Evolutionary conservation across 92 coral and sea anemone genomes (phyloP).

Genomic region (Siderastrea siderea): DNA sequence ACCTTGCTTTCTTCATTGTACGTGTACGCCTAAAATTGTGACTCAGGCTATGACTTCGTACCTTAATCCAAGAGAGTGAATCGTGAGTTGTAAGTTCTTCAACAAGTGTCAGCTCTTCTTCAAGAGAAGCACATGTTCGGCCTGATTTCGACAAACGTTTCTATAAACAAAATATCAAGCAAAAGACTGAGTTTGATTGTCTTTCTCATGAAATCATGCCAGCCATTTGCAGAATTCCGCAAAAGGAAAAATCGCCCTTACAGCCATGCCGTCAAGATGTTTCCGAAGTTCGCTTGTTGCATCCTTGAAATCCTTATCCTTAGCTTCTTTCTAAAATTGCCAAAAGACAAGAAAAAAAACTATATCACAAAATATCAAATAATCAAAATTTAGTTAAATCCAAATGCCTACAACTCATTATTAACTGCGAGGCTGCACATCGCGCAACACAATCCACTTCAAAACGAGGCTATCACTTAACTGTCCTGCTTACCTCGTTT

Average conservation of each 20-base stretch:
- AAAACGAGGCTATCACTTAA: not conserved
- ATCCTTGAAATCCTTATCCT: conserved; percentile 76
- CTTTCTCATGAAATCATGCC: not conserved
- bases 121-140: conserved; percentile 72
- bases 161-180: conserved; percentile 27
- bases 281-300: conserved; percentile 72
- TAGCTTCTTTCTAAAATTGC: conserved; percentile 60
- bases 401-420: not conserved
- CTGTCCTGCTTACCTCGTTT: conserved; percentile 62
- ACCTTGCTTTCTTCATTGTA: too few species aligned
- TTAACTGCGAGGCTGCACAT: too few species aligned
- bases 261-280: conserved; percentile 82
- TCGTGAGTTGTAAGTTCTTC: conserved; percentile 85
- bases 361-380: not conserved
- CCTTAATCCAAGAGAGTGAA: conserved; percentile 85
- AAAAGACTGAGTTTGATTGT: not conserved
- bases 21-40: too few species aligned
- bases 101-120: conserved; percentile 79
- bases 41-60: not conserved
- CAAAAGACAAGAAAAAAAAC: not conserved
- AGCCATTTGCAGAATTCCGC: not conserved
- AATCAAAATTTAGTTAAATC: not conserved
- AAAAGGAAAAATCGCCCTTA: not conserved
- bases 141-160: conserved; percentile 85
- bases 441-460: not conserved